phyloP scores from a whole-genome alignment of 2,797 vertebrate genomes.

The Gila robusta region DNA sequence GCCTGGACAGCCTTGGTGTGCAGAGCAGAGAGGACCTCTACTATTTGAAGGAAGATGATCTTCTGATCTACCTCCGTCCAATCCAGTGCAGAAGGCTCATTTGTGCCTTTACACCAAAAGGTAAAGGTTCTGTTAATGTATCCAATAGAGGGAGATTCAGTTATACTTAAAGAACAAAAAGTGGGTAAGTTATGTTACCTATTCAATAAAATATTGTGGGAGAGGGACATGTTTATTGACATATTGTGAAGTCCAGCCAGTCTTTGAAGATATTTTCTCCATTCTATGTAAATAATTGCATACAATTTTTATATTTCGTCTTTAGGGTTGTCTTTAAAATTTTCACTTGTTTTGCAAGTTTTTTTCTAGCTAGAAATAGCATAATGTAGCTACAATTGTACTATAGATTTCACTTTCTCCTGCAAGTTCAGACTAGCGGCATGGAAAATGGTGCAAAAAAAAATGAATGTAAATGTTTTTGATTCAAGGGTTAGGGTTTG shows the following conservation, averaged over 20 bases:
- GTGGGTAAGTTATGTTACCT: not conserved
- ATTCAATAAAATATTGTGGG: not conserved
- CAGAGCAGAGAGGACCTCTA: not conserved
- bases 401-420: too few relatives aligned
- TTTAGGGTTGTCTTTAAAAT: not conserved
- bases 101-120: not conserved
- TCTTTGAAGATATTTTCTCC: not conserved
- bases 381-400: too few relatives aligned
- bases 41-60: not conserved
- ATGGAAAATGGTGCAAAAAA: too few relatives aligned
- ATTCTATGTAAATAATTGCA: not conserved
- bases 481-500: too few relatives aligned
- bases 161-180: not conserved
- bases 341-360: not conserved
- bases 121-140: not conserved
- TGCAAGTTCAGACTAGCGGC: too few relatives aligned
- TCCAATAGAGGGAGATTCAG: not conserved
- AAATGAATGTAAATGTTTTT: too few relatives aligned
- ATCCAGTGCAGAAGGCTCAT: not conserved
- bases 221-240: not conserved
- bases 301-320: not conserved
- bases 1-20: not conserved
- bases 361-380: too few relatives aligned
- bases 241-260: not conserved
- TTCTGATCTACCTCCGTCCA: not conserved